Evolutionary conservation across 2,888 invertebrate species (phyloP), one percentile per base, ranked within the genome.

Genomic region (Trachelus iudaicus): DNA sequence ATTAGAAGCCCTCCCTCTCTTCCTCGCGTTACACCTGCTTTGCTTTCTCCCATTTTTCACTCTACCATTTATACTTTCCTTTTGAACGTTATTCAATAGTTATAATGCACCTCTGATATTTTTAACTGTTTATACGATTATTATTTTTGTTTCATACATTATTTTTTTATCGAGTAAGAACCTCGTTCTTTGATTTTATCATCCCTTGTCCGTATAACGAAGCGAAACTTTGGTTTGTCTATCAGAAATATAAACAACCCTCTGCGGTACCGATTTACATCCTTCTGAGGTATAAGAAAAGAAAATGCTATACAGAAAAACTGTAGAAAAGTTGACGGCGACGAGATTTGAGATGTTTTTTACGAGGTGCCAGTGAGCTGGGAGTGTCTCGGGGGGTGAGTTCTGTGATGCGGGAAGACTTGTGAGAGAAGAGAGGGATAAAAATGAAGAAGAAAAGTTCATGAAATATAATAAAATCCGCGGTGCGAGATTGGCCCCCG

Each of bases 1-100:
- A 90, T 91, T 90, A 91, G 89, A 89, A 88, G 86, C 86, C 73
- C 80, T 82, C 81, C 56, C 56, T 1, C 56, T 23, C 33, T 23
- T 9, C 12, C 71, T 71, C 71, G 71, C 71, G 33, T 34, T 71
- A 56, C 56, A 56, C 56, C 56, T 56, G 56, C 56, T 56, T 56
- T 56, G 56, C 23, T 56, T 56, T 56, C 56, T 9, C 56, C 56
- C 23, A 56, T 23, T 56, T 56, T 56, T 23, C 9, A 56, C 23
- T 23, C 9, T 23, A 23, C 23, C 56, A 9, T 23, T 56, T 56
- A 23, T 23, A 23, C 9, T 23, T 56, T 23, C 23, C 56, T 9
- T 56, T 56, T 56, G 56, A 9, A 56, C 56, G 56, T 56, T 23
- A 56, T 23, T 23, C 56, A 9, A 56, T 56, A 23, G 56, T 23